These are phyloP conservation scores for Dicyrtomina minuta DNA, from an alignment of 2,888 invertebrate species.

Conservation along the genomic window DNA sequence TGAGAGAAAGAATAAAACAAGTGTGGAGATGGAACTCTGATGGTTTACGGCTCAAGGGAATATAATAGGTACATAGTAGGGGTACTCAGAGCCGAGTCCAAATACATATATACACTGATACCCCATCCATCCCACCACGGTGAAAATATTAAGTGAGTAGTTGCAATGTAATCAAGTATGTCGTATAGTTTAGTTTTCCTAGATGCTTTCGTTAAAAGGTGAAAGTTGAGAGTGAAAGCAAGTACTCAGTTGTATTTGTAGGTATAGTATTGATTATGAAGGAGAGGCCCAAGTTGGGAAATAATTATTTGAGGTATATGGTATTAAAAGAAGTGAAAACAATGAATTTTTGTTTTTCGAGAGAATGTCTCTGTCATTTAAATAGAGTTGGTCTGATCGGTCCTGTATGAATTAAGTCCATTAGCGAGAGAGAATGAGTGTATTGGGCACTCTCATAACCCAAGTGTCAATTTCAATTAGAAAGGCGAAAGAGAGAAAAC, in stretches of 20 bases:
- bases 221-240: too few relatives aligned
- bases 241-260: too few relatives aligned
- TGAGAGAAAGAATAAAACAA: background rate
- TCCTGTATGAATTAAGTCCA: conserved; percentile 29
- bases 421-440: conserved; percentile 18
- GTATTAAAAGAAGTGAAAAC: conserved; percentile 4
- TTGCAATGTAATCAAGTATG: too few relatives aligned
- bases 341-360: conserved; percentile 28
- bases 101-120: too few relatives aligned
- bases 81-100: background rate
- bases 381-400: conserved; percentile 23
- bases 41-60: too few relatives aligned
- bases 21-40: background rate
- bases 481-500: conserved; percentile 3
- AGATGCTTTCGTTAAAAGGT: too few relatives aligned
- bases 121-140: too few relatives aligned
- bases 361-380: conserved; percentile 25
- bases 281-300: conserved; percentile 3
- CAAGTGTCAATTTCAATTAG: conserved; percentile 32
- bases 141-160: too few relatives aligned
- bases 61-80: background rate
- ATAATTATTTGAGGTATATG: conserved; percentile 19
- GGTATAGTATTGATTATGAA: too few relatives aligned
- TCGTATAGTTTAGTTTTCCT: too few relatives aligned
- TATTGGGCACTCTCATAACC: conserved; percentile 19